Base-by-base conservation (phyloP, 2,888 invertebrate genomes). In the Drosophila nr. perissopoda region DNA sequence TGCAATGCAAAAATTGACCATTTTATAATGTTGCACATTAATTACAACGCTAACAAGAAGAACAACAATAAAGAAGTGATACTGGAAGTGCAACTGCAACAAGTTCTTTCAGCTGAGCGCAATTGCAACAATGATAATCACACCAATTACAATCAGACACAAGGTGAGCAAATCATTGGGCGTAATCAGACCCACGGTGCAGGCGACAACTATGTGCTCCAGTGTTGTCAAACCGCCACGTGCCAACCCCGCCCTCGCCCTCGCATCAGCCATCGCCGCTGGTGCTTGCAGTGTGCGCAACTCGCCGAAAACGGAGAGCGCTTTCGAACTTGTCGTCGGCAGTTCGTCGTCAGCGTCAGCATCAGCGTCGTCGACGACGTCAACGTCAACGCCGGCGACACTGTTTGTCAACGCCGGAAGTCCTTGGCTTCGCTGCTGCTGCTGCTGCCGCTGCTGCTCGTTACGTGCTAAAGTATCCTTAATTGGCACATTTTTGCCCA, bases 81-180 rank as follows among this genome's bases (percentile, higher is more conserved):
- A 76, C 49, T 68, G 53, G 38, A 57, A 63, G 11, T 42, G 40
- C 56, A 66, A 69, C 65, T 36, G 21, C 52, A 66, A 69, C 63
- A 49, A 69, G 38, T 72, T 51, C 52, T 27, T 68, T 87, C 75
- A 93, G 95, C 94, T 83, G 81, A 92, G 88, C 66, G 92, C 91
- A 73, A 92, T 91, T 79, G 95, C 95, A 93, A 96, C 94, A 92
- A 96, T 95, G 86, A 96, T 95, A 92, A 96, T 94, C 89, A 96
- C 94, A 91, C 96, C 96, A 93, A 96, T 94, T 92, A 96, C 93
- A 92, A 97, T 94, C 93, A 96, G 95, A 93, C 96, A 94, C 93
- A 96, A 94, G 91, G 96, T 95, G 94, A 96, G 94, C 93, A 96
- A 94, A 94, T 97, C 96, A 94, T 96, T 93, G 89, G 95, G 95